Conservation (phyloP, 2,113 vertebrate genomes). For the Nipponia nippon region DNA sequence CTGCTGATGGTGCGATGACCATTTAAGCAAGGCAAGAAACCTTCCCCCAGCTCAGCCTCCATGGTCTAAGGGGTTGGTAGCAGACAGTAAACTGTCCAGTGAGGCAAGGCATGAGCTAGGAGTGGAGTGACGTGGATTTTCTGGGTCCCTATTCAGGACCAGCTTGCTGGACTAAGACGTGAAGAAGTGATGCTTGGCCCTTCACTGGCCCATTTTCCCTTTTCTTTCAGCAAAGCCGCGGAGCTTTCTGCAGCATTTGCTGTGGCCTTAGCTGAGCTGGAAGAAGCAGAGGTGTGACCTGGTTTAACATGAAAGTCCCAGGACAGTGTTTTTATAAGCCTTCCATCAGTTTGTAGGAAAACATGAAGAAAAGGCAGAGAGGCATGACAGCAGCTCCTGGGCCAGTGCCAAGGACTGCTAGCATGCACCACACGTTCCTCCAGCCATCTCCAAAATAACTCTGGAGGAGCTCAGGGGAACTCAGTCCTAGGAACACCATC, state of each 20-base stretch:
- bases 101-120: neutral
- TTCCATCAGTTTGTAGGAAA: neutral
- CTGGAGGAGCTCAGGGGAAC: neutral
- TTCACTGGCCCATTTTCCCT: accelerated
- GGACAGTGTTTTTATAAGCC: neutral
- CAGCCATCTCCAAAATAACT: neutral
- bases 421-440: neutral
- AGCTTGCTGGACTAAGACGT: neutral
- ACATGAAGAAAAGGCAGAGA: neutral
- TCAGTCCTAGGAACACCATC: neutral
- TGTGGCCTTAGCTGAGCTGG: neutral
- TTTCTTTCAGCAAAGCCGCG: neutral
- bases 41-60: neutral
- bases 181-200: neutral
- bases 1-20: too few species aligned
- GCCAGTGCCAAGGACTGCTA: neutral
- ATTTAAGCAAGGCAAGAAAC: neutral
- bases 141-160: neutral
- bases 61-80: neutral
- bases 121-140: neutral
- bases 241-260: neutral
- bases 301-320: neutral
- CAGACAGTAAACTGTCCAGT: neutral
- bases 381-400: neutral
- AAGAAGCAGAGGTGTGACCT: neutral